Evolutionary conservation across 1,140 invertebrate genomes (phyloP).

Genomic region (Pseudomyrmex cubaensis): DNA sequence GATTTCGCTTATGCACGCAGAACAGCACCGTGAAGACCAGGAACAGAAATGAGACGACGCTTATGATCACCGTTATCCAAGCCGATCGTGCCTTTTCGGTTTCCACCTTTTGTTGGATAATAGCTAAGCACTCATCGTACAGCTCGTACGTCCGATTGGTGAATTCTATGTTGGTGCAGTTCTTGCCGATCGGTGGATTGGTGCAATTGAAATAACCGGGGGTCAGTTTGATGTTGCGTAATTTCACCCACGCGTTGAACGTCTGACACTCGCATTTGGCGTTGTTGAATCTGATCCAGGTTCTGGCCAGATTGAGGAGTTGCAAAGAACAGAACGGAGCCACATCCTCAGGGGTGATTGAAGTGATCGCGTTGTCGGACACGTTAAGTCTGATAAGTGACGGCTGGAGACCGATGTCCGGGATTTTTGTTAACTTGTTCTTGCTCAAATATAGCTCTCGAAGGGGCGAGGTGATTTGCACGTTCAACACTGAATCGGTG

Average conservation of each 20-base stretch:
- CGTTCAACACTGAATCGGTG: conserved; percentile 69
- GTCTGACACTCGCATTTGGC: conserved; percentile 76
- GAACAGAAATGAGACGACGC: conserved; percentile 72
- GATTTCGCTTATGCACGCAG: conserved; percentile 80
- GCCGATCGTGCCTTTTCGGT: conserved; percentile 74
- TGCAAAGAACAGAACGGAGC: conserved; percentile 78
- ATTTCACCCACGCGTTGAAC: conserved; percentile 74
- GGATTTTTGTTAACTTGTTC: conserved; percentile 76
- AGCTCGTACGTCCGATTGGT: conserved; percentile 74
- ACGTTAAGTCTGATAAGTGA: conserved; percentile 79
- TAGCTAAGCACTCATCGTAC: conserved; percentile 70
- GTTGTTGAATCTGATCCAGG: conserved; percentile 72
- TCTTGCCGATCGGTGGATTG: not conserved
- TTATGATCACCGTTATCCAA: conserved; percentile 80
- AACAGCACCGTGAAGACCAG: conserved; percentile 74
- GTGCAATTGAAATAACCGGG: conserved; percentile 71
- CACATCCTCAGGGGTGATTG: conserved; percentile 78
- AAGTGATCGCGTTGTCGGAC: conserved; percentile 78
- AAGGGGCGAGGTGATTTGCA: conserved; percentile 71
- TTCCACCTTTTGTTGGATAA: conserved; percentile 67
- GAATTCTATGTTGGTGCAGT: conserved; percentile 42
- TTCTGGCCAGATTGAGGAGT: conserved; percentile 74
- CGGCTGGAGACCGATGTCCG: conserved; percentile 67
- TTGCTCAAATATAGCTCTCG: conserved; percentile 69
- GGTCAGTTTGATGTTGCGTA: conserved; percentile 67